A percentile compares a stretch with the other conserved stretches of the same genome.
These are phyloP conservation scores for Neoascia interrupta DNA, from an alignment of 2,888 invertebrate genomes.

Conservation along the genomic window DNA sequence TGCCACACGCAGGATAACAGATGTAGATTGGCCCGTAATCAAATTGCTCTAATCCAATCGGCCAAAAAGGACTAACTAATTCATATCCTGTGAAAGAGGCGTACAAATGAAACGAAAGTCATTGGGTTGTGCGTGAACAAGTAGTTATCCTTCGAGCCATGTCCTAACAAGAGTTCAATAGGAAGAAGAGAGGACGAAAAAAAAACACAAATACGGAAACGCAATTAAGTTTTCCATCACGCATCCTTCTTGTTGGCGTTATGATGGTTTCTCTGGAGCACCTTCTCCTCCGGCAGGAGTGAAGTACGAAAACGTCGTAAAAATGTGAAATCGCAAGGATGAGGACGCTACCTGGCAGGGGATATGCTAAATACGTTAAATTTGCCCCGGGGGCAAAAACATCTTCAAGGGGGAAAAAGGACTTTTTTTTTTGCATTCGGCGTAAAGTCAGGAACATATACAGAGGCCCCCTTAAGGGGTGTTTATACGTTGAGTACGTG, in stretches of 20 bases:
- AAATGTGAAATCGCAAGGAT: slow-evolving; percentile 10
- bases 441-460: slow-evolving; percentile 64
- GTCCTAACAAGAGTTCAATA: slow-evolving; percentile 42
- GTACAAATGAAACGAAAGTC: slow-evolving; percentile 44
- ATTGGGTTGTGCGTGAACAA: background rate
- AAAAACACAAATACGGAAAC: slow-evolving; percentile 64
- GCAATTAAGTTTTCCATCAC: slow-evolving; percentile 65
- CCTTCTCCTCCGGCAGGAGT: background rate
- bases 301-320: slow-evolving; percentile 16
- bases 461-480: too few relatives aligned
- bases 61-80: slow-evolving; percentile 35
- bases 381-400: slow-evolving; percentile 49
- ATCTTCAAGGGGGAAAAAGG: slow-evolving; percentile 54
- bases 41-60: slow-evolving; percentile 47
- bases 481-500: slow-evolving; percentile 27
- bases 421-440: slow-evolving; percentile 10
- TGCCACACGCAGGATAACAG: slow-evolving; percentile 6
- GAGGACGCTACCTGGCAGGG: slow-evolving; percentile 11
- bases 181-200: slow-evolving; percentile 56
- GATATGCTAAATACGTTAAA: slow-evolving; percentile 68
- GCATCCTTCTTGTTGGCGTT: slow-evolving; percentile 51
- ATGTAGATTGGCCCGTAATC: slow-evolving; percentile 54
- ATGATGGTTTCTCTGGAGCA: too few relatives aligned
- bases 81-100: slow-evolving; percentile 24
- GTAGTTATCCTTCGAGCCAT: slow-evolving; percentile 6